Conservation (phyloP, 1,140 invertebrate genomes). For the Apis dorsata region DNA sequence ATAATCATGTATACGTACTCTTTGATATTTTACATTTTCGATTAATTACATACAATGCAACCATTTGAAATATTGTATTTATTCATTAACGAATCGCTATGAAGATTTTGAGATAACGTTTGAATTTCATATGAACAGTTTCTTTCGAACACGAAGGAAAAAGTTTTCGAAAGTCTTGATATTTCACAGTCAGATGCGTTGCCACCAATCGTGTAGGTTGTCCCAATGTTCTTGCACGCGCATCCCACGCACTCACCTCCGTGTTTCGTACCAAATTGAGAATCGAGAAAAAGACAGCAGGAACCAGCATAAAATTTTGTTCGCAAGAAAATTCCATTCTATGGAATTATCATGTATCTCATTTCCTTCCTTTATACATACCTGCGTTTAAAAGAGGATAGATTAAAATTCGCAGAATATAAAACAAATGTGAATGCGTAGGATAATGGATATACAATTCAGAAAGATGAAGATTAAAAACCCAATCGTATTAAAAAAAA, state of each 20-base stretch:
- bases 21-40: background rate
- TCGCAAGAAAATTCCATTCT: background rate
- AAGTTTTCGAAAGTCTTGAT: conserved; percentile 33
- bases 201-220: conserved; percentile 41
- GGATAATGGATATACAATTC: background rate
- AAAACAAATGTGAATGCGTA: background rate
- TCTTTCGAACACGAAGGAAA: conserved; percentile 9
- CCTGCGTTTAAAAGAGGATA: background rate
- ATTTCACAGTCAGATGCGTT: conserved; percentile 37
- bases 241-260: conserved; percentile 45
- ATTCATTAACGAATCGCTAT: too few relatives aligned
- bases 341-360: background rate
- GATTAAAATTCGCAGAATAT: background rate
- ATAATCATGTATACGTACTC: too few relatives aligned
- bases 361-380: background rate
- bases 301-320: conserved; percentile 9
- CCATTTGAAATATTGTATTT: background rate
- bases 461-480: background rate
- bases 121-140: background rate
- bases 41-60: background rate
- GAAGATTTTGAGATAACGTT: background rate
- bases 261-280: conserved; percentile 50
- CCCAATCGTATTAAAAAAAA: background rate
- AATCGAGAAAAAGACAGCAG: conserved; percentile 9
- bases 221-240: conserved; percentile 20